These are phyloP conservation scores for Eurosta solidaginis DNA, from an alignment of 1,140 invertebrate species.

Conservation along the genomic window DNA sequence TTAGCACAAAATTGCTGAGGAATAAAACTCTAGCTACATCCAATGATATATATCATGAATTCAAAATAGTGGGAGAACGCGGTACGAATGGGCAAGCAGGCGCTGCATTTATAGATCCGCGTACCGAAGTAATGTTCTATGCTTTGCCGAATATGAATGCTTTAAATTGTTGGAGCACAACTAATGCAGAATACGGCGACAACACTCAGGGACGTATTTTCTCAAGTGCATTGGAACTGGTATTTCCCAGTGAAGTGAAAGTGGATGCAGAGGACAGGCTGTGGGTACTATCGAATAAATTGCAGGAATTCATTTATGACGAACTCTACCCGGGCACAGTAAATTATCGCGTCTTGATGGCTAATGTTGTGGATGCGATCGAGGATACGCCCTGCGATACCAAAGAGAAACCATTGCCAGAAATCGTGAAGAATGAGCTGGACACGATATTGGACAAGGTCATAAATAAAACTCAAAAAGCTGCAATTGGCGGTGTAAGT, in stretches of 20 bases:
- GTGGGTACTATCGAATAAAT: conserved; percentile 75
- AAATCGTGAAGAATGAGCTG: conserved; percentile 62
- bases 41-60: conserved; percentile 67
- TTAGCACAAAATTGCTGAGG: conserved; percentile 69
- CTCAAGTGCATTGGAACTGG: conserved; percentile 72
- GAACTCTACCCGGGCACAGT: conserved; percentile 68
- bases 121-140: conserved; percentile 76
- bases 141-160: conserved; percentile 75
- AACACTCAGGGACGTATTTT: conserved; percentile 72
- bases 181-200: conserved; percentile 67
- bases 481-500: background rate
- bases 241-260: conserved; percentile 79
- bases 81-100: conserved; percentile 75
- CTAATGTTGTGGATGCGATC: conserved; percentile 69
- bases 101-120: conserved; percentile 72
- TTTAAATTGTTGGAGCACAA: conserved; percentile 77
- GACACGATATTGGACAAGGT: conserved; percentile 51
- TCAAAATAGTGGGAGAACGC: conserved; percentile 70
- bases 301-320: conserved; percentile 73
- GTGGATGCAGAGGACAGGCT: conserved; percentile 72
- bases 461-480: background rate
- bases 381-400: conserved; percentile 71
- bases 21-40: conserved; percentile 63
- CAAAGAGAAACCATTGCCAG: conserved; percentile 60
- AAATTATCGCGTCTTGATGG: conserved; percentile 75